phyloP scores from a whole-genome alignment of 2,797 vertebrate species.

The Protosalanx chinensis region DNA sequence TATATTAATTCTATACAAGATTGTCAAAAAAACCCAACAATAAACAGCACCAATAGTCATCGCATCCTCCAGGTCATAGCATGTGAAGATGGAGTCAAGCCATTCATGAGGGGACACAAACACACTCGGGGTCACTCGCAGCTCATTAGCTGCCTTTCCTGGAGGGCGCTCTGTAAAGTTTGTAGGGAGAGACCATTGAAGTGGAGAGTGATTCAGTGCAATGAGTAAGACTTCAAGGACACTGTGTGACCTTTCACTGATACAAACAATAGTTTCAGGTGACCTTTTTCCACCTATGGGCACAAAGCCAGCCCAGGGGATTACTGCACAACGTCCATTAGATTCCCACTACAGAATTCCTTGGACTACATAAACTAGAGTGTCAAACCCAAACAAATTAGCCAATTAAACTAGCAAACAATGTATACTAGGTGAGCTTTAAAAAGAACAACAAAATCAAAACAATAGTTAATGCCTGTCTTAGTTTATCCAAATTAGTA shows the following conservation, averaged over 20 bases:
- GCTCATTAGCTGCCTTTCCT: slow-evolving; percentile 35
- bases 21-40: slow-evolving; percentile 94
- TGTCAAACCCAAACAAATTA: slow-evolving; percentile 51
- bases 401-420: slow-evolving; percentile 53
- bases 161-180: slow-evolving; percentile 76
- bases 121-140: slow-evolving; percentile 9
- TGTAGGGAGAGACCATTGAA: slow-evolving; percentile 68
- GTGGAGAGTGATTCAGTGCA: slow-evolving; percentile 67
- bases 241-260: slow-evolving; percentile 43
- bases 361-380: slow-evolving; percentile 47
- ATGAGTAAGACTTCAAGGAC: slow-evolving; percentile 63
- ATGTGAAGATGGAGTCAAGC: slow-evolving; percentile 48
- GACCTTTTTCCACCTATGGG: slow-evolving; percentile 57
- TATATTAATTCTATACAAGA: slow-evolving; percentile 82
- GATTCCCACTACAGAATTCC: slow-evolving; percentile 18
- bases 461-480: slow-evolving; percentile 64
- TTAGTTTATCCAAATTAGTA: slow-evolving; percentile 61
- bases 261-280: slow-evolving; percentile 50
- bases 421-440: slow-evolving; percentile 44
- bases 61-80: slow-evolving; percentile 50
- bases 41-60: slow-evolving; percentile 83
- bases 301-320: slow-evolving; percentile 59
- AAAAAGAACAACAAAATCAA: background rate
- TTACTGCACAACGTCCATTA: slow-evolving; percentile 51
- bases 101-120: slow-evolving; percentile 34